Base-by-base conservation (phyloP, 2,888 invertebrate species). In the Galeruca laticollis region DNA sequence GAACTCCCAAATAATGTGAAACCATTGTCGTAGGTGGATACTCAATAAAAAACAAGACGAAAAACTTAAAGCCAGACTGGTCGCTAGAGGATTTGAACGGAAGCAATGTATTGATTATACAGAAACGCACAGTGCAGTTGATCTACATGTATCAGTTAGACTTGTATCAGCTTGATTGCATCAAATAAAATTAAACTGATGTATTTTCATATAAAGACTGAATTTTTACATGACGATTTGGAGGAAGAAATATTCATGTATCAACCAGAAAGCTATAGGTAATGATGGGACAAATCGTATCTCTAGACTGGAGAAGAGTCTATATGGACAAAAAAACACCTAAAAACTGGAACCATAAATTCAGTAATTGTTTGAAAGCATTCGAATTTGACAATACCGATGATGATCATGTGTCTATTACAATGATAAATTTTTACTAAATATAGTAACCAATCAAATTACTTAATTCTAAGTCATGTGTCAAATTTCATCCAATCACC, bases 61-160 rank as follows among this genome's bases (percentile, higher is more conserved):
- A 47, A 60, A 66, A 33, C 56, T 63, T 6, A 80, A 79, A 60
- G 79, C 77, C 18, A 68, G 75, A 68, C 66, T 77, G 9, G 81
- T 81, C 20, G 79, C 71, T 11, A 73, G 71, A 63, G 73, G 79
- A 6, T 81, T 76, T 71, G 75, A 77, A 56, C 80, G 82, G 70
- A 56, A 68, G 70, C 60, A 70, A 72, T 66, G 79, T 26, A 68
- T 74, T 49, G 78, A 82, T 68, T 81, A 79, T 70, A 56, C 40
- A n/a, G 76, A 80, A 73, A 78, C 76, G 5, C 43, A 43, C 43
- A 62, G 62, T n/a, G n/a, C n/a, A n/a, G n/a, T n/a, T n/a, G n/a
- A n/a, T n/a, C n/a, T n/a, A n/a, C n/a, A n/a, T n/a, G n/a, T n/a
- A n/a, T 62, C 79, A 18, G 74, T 80, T 81, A 80, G 65, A 76